Base-by-base conservation (phyloP, 1,140 invertebrate genomes). In the Zophobas morio region DNA sequence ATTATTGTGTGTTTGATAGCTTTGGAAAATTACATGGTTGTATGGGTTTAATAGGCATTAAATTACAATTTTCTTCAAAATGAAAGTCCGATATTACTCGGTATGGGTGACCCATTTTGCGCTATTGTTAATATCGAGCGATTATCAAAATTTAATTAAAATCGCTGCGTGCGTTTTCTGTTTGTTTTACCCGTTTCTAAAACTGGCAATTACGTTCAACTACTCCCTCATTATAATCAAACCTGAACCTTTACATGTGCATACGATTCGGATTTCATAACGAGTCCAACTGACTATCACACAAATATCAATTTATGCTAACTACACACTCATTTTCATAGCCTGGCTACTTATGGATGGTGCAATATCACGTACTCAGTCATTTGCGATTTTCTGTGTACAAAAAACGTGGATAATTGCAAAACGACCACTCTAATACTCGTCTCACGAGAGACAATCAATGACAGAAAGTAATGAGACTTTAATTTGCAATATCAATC, bases 251-350 rank as follows among this genome's bases (percentile, higher is more conserved):
- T 51, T 79, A 74, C 74, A 79, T 76, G 53, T 72, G 74, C 40
- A 79, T 74, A 72, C 47, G 47, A 76, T 40, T 36, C 42, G 47
- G 33, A 74, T 79, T 79, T 79, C 78, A 75, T 70, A 79, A 79
- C 73, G 32, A 47, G 73, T 53, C 47, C 63, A 72, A 76, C 74
- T 77, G 78, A 76, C 76, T 78, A 81, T 81, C 77, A 81, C 63
- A 78, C 75, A 79, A 81, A 81, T 81, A 81, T 81, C 75, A 81
- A 81, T 81, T 81, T 81, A 79, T 81, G 80, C 78, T 79, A 81
- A 78, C 74, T 76, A 78, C 75, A 78, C 63, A 78, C 75, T 81
- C 63, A 81, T 81, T 81, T 79, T 78, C 80, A 81, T 81, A 79
- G 80, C 57, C 76, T 72, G 47, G 80, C 80, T 81, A 79, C 80